These are phyloP conservation scores for Ophiothrix spiculata DNA, from an alignment of 35 echinoderm and acorn worm genomes.

Conservation along the genomic window DNA sequence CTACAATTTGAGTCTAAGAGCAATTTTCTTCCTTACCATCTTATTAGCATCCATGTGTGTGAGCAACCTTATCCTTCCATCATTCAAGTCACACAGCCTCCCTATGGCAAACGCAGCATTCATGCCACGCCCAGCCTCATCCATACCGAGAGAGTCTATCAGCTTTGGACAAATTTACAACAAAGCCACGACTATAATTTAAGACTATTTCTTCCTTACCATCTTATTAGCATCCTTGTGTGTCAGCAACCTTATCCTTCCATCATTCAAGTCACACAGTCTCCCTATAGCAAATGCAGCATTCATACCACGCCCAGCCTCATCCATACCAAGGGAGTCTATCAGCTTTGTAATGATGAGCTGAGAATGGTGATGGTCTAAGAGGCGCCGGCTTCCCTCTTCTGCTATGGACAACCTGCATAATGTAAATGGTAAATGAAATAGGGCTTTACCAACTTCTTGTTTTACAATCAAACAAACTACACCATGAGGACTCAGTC, in stretches of 20 bases:
- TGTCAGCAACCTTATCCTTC: slow-evolving; percentile 62
- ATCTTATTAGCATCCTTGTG: slow-evolving; percentile 75
- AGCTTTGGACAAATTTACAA: neutral
- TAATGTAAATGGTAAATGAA: no score
- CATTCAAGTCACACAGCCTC: neutral
- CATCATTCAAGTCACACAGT: slow-evolving; percentile 85
- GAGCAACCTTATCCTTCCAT: neutral
- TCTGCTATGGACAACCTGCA: slow-evolving; percentile 82
- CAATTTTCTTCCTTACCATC: neutral
- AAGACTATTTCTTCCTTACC: slow-evolving; percentile 53
- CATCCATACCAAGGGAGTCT: slow-evolving; percentile 88
- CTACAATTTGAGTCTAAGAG: neutral
- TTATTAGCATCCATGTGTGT: neutral
- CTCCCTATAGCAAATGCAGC: slow-evolving; percentile 97
- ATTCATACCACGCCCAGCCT: slow-evolving; percentile 98
- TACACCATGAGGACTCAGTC: no score
- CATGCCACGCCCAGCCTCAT: slow-evolving; percentile 77
- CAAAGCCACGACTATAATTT: neutral
- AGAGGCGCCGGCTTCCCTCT: slow-evolving; percentile 65
- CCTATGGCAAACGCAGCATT: neutral
- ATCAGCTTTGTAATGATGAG: slow-evolving; percentile 80
- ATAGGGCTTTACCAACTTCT: no score
- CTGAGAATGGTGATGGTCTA: slow-evolving; percentile 63
- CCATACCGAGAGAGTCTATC: slow-evolving; percentile 69
- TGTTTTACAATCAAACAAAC: no score